Percentiles rank a stretch among this genome's conserved stretches.
Conservation (phyloP, 1,140 invertebrate species). For the Panagrolaimus sp. region DNA sequence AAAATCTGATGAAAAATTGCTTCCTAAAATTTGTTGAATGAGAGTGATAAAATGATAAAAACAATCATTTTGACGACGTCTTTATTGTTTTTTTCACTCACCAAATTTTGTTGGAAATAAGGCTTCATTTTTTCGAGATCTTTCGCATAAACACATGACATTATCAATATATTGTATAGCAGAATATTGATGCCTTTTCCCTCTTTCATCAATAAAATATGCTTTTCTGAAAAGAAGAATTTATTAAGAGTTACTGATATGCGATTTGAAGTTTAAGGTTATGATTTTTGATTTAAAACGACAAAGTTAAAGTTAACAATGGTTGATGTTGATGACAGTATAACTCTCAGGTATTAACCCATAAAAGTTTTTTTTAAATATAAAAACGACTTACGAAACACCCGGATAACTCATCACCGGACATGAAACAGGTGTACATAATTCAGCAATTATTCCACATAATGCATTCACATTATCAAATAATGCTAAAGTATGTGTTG, state of each 20-base stretch:
- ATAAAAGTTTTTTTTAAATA: neutral
- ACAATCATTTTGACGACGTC: too few relatives aligned
- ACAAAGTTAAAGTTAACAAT: too few relatives aligned
- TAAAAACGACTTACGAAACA: constrained; percentile 31
- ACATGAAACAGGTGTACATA: constrained; percentile 49
- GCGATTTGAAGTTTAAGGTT: too few relatives aligned
- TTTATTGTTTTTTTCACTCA: constrained; percentile 23
- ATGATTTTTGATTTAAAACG: too few relatives aligned
- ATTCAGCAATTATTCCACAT: constrained; percentile 52
- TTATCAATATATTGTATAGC: constrained; percentile 56
- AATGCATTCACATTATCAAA: constrained; percentile 57
- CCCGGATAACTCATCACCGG: constrained; percentile 50
- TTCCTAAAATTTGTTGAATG: constrained; percentile 35
- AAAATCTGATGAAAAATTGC: constrained; percentile 46
- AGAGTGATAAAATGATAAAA: too few relatives aligned
- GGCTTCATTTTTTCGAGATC: constrained; percentile 51
- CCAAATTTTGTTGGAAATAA: constrained; percentile 59
- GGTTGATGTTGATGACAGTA: too few relatives aligned
- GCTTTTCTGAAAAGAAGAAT: constrained; percentile 47
- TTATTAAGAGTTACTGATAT: neutral
- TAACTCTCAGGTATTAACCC: too few relatives aligned
- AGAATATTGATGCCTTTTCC: constrained; percentile 51
- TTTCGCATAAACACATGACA: constrained; percentile 56
- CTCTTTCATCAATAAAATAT: constrained; percentile 50
- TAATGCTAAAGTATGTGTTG: constrained; percentile 51